Base-by-base conservation (phyloP, 2,888 invertebrate genomes). In the Rutpela maculata region DNA sequence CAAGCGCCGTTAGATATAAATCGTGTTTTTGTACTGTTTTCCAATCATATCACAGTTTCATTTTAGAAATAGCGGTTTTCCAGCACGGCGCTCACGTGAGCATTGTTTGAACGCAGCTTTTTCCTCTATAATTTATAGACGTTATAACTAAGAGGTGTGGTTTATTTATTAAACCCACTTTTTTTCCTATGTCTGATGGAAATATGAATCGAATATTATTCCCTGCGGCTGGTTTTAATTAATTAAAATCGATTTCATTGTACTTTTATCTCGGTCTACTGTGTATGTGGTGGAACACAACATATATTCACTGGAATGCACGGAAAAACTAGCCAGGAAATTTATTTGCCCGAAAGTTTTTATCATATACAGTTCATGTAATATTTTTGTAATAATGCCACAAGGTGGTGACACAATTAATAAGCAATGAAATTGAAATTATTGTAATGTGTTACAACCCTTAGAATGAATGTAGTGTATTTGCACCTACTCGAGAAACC, bases 11-110 rank as follows among this genome's bases (percentile, higher is more conserved):
- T 50, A 66, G 56, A 59, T 65, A 74, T 74, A 78, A 75, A 69
- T 65, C 63, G 63, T 70, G 68, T 69, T 56, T 65, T 77, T 76
- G 78, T 78, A 70, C 66, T 73, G 78, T 73, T 77, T 78, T 77
- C 63, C 66, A 72, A 43, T 74, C 74, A 55, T 73, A 62, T 69
- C 59, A 57, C 69, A 59, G 35, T 57, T 69, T 59, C 67, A 67
- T 35, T 69, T 69, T 59, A 57, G 57, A 69, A 38, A 35, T 60
- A 12, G 43, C 68, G 56, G 26, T 62, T 70, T 60, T 70, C 22
- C 60, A 12, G n/a, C 22, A 62, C 60, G 43, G n/a, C 59, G n/a
- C 35, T 60, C 62, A 70, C 70, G 70, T 62, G 70, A 70, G 60
- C 43, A 70, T 70, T 70, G 70, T 70, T 59, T 70, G 60, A 62